Conservation (phyloP, 2,113 vertebrate genomes). For the Rhagologus leucostigma region DNA sequence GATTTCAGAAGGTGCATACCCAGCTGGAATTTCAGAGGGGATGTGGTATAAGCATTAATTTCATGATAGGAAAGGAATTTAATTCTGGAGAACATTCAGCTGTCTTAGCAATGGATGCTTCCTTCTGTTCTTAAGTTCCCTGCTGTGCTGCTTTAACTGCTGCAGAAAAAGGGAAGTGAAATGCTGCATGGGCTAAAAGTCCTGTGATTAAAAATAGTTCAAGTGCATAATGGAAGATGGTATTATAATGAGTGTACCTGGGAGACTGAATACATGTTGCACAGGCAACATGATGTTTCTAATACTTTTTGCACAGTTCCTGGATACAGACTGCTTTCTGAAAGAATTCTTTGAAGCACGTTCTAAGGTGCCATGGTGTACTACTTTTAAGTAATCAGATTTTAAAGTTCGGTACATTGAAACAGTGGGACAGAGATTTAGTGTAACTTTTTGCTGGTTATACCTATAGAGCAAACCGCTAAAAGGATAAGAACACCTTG, state of each 20-base stretch:
- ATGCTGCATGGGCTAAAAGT: not conserved
- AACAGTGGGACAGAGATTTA: not conserved
- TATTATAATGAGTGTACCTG: not conserved
- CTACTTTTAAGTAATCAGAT: not conserved
- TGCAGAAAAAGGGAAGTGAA: not conserved
- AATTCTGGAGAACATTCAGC: not conserved
- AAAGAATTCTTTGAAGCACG: not conserved
- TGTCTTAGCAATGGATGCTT: not conserved
- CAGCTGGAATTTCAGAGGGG: not conserved
- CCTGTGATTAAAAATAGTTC: not conserved
- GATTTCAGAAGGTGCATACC: not conserved
- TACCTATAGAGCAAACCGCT: not conserved
- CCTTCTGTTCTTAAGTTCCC: not conserved
- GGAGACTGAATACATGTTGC: not conserved
- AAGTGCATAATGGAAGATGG: not conserved
- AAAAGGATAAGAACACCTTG: not conserved
- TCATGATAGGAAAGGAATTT: not conserved
- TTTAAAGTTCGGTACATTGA: not conserved
- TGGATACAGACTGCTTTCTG: not conserved
- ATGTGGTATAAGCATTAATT: not conserved
- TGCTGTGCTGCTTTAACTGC: not conserved
- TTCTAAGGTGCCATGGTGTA: not conserved
- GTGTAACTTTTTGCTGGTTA: not conserved
- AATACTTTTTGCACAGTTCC: not conserved
- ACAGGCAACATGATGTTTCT: not conserved